Evolutionary conservation across 2,113 vertebrate species (phyloP).

Genomic region (Zosterops borbonicus): DNA sequence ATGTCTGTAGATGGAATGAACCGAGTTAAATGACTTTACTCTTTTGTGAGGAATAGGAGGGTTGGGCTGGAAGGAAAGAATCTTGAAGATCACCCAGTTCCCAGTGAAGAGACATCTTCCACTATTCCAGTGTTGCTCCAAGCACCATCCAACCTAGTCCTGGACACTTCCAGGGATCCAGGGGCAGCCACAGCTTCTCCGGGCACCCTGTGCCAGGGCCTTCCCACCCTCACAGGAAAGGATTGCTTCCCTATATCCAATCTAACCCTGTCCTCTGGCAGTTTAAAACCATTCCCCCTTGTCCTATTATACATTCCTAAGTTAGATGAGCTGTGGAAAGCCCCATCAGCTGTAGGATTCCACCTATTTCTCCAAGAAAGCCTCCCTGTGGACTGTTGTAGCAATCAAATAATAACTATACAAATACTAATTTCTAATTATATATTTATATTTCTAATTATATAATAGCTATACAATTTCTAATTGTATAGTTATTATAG

Average conservation of each 20-base stretch:
- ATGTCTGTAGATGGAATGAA: background rate
- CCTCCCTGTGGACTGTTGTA: background rate
- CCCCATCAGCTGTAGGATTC: background rate
- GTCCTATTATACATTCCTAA: background rate
- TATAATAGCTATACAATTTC: too few relatives aligned
- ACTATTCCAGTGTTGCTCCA: background rate
- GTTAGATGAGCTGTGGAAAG: background rate
- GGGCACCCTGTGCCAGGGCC: background rate
- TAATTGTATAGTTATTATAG: too few relatives aligned
- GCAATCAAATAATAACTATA: background rate
- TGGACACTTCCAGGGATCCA: background rate
- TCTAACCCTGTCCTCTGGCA: background rate
- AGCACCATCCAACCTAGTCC: accelerated
- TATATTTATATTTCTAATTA: too few relatives aligned
- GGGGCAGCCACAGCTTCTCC: background rate
- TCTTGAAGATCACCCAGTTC: background rate
- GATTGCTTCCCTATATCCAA: background rate
- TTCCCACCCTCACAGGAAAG: accelerated
- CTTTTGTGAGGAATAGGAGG: background rate
- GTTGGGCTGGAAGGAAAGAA: background rate
- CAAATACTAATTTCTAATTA: background rate
- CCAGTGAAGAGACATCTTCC: background rate
- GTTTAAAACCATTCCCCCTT: background rate
- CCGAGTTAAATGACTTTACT: background rate
- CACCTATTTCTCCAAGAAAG: background rate